phyloP scores from a whole-genome alignment of 2,888 invertebrate species.

The Parnassius smintheus region DNA sequence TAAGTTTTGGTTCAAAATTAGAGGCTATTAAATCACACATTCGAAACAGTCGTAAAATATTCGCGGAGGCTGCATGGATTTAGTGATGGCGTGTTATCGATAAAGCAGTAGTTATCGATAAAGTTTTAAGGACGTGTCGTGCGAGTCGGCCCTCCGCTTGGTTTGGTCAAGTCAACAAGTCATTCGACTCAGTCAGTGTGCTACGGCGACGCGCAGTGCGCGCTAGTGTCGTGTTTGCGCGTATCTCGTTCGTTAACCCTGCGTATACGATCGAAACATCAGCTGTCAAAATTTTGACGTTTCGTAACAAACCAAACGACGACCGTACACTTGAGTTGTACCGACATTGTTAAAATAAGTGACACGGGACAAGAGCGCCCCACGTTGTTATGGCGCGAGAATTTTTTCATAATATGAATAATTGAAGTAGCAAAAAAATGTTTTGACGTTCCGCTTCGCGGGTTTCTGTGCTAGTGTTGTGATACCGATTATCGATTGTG shows the following conservation, averaged over 20 bases:
- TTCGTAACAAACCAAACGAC: constrained; percentile 52
- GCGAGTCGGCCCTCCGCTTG: constrained; percentile 59
- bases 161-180: constrained; percentile 32
- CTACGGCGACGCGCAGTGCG: constrained; percentile 58
- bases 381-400: constrained; percentile 45
- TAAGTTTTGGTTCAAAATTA: constrained; percentile 33
- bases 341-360: constrained; percentile 38
- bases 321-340: constrained; percentile 40
- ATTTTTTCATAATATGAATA: constrained; percentile 50
- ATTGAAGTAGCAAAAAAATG: constrained; percentile 46
- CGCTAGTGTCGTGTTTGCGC: constrained; percentile 48
- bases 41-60: constrained; percentile 25
- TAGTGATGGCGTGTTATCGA: constrained; percentile 36
- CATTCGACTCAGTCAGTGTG: constrained; percentile 53
- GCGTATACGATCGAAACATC: constrained; percentile 56
- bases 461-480: constrained; percentile 62
- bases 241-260: constrained; percentile 57
- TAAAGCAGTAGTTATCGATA: constrained; percentile 59
- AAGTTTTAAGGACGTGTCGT: constrained; percentile 58
- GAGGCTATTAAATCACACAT: constrained; percentile 22
- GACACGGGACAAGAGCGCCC: constrained; percentile 30
- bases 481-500: constrained; percentile 47
- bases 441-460: constrained; percentile 52
- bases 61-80: constrained; percentile 22
- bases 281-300: constrained; percentile 73